These are phyloP conservation scores for Thereva unica DNA, from an alignment of 2,888 invertebrate species.

Conservation along the genomic window DNA sequence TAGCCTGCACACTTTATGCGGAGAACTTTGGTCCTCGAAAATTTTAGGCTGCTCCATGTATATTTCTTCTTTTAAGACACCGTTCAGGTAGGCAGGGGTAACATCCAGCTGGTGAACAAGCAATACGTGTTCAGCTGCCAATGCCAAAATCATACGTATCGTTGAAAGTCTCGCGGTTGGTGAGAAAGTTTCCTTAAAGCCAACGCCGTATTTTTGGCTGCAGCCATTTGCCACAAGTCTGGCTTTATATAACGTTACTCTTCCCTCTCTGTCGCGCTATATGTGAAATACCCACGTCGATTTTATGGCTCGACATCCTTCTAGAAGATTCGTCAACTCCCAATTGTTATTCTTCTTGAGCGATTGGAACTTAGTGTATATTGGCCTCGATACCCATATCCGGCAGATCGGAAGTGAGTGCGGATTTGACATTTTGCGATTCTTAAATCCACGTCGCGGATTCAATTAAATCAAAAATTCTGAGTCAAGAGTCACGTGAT, in stretches of 20 bases:
- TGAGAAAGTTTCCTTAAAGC: slow-evolving; percentile 37
- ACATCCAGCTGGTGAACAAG: no score
- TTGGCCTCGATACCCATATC: no score
- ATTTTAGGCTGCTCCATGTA: no score
- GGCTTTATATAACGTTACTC: slow-evolving; percentile 40
- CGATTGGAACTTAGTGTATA: slow-evolving; percentile 13
- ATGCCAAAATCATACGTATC: slow-evolving; percentile 42
- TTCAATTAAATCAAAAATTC: no score
- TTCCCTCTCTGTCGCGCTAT: slow-evolving; percentile 38
- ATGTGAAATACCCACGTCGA: slow-evolving; percentile 40
- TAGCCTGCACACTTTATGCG: slow-evolving; percentile 43
- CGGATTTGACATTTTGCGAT: no score
- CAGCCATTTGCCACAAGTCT: slow-evolving; percentile 42
- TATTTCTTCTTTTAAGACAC: no score
- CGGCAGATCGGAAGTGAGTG: no score
- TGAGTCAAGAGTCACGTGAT: no score
- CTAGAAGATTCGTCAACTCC: slow-evolving; percentile 34
- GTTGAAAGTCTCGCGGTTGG: slow-evolving; percentile 41
- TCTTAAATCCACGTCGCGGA: no score
- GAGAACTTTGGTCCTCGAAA: no score
- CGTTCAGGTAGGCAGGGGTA: no score
- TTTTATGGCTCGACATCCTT: slow-evolving; percentile 33
- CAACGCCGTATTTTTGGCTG: no score
- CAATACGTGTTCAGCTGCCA: slow-evolving; percentile 42
- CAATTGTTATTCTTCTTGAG: slow-evolving; percentile 33